These are phyloP conservation scores for Amiota communis DNA, from an alignment of 2,888 invertebrate species.

Conservation along the genomic window DNA sequence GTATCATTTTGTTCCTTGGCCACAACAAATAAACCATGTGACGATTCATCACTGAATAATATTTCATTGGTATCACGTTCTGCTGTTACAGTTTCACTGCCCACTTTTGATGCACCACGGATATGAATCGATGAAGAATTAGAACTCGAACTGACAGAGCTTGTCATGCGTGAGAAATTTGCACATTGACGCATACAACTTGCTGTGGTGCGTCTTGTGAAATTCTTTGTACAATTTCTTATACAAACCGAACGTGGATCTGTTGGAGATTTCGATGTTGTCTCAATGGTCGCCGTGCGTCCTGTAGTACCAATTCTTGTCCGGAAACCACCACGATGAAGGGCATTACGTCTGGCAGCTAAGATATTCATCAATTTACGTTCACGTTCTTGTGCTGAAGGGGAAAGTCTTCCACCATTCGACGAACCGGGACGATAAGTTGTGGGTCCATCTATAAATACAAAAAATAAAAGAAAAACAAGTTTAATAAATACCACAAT, in stretches of 20 bases:
- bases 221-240: conserved; percentile 73
- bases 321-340: conserved; percentile 76
- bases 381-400: conserved; percentile 74
- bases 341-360: conserved; percentile 78
- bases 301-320: conserved; percentile 69
- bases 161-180: conserved; percentile 62
- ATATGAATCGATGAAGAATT: conserved; percentile 40
- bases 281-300: conserved; percentile 60
- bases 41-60: conserved; percentile 73
- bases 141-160: background rate
- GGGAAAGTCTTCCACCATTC: background rate
- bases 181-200: conserved; percentile 72
- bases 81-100: conserved; percentile 36
- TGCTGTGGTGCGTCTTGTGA: conserved; percentile 72
- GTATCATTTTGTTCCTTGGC: conserved; percentile 72
- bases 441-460: conserved; percentile 49
- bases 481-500: conserved; percentile 19
- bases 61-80: conserved; percentile 72
- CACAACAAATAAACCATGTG: conserved; percentile 71
- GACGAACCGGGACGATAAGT: conserved; percentile 60
- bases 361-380: conserved; percentile 77
- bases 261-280: conserved; percentile 68
- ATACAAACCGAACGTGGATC: conserved; percentile 70
- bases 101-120: conserved; percentile 40
- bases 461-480: conserved; percentile 8